Base-by-base conservation (phyloP, 2,113 vertebrate species). In the Phalacrocorax carbo region DNA sequence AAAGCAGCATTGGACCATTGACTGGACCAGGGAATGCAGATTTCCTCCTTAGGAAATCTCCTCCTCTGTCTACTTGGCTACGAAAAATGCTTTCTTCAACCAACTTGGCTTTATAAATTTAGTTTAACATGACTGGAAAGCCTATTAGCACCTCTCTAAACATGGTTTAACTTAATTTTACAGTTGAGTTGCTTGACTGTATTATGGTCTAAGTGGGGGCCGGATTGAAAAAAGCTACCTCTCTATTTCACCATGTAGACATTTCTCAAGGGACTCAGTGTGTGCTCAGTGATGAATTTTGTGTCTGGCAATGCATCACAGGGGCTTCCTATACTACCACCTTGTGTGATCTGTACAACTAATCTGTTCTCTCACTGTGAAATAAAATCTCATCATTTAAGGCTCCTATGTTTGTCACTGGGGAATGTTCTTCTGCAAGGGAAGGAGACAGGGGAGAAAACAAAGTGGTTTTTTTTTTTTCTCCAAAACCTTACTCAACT, bases 81-180 rank as follows among this genome's bases (percentile, higher is more conserved):
- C 3, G 11, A 91, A 88, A 81, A 88, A 78, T 61, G 44, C 86
- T 91, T 89, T 97, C 83, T 94, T 85, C 91, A 89, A 94, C 83
- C 40, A 82, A 10, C 57, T 85, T 91, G 81, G 73, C 91, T 82
- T 58, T 87, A 79, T 94, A 93, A 95, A 94, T 95, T 91, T 75
- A 87, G 81, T 92, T 95, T 89, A 91, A 82, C 86, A 46, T 85
- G 86, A 76, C 61, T 94, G 86, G 72, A 93, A 95, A 79, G 62
- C 77, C 86, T 95, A 92, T 94, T 86, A 87, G 78, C 91, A 91
- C 86, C 73, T 96, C 85, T 78, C 58, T 95, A 96, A 95, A 95
- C 80, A 86, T 86, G 86, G 68, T 90, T 92, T 96, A 92, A 92
- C 95, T 94, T 96, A 92, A 96, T 97, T 96, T 96, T 97, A 86